Evolutionary conservation across 2,113 vertebrate genomes (phyloP), one percentile per base, ranked within the genome.

Genomic region (Enhydra lutris): DNA sequence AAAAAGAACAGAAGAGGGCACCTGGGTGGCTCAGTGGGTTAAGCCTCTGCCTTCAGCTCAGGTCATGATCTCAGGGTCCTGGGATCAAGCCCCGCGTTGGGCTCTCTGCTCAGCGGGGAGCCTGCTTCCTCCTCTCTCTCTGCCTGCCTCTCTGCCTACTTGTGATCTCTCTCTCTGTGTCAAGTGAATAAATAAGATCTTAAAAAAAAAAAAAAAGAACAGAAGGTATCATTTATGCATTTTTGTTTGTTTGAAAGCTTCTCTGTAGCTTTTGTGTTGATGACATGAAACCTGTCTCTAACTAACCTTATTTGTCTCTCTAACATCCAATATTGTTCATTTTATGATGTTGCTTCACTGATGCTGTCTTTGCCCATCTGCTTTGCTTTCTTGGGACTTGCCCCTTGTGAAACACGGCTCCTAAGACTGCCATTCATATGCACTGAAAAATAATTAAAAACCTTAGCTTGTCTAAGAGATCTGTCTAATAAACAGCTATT

Each of bases 321-420:
- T 96, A 82, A 95, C 57, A 93, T 61, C 57, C 17, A 93, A 63
- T 78, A 83, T 76, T 98, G 67, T 95, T 69, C 34, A 57, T 21
- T 96, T 95, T 31, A 92, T 92, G 89, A 85, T 92, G 26, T 81
- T 98, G 94, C 76, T 97, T 61, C 74, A 95, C 4, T 92, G 94
- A 86, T 96, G 97, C 42, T 96, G 90, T 98, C 95, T 98, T 95
- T 97, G 73, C 97, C 97, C 97, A 98, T 98, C 97, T 98, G 97
- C 90, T 98, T 98, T 97, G 91, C 87, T 92, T 98, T 67, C 94
- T 95, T 97, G 98, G 96, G 97, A 98, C 67, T 57, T 98, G 97
- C 83, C 95, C 94, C 92, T 97, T 92, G 97, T 98, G 81, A 98
- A 98, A 96, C 63, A 91, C 52, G 29, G 92, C 82, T 84, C 91